These are phyloP conservation scores for Andrena hattorfiana DNA, from an alignment of 2,888 invertebrate species.

Conservation along the genomic window DNA sequence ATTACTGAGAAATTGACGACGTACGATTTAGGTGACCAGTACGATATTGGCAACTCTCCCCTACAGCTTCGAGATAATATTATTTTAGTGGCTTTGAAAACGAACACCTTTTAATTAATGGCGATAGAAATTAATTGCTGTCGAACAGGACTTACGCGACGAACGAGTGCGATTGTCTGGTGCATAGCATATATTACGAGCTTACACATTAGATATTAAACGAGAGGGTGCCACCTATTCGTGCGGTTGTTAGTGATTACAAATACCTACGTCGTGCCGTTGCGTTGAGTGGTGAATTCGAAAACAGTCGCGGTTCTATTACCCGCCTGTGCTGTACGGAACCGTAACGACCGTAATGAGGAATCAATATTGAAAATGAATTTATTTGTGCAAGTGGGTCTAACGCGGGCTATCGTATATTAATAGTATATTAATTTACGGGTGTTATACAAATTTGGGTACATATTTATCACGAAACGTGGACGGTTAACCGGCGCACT, in stretches of 20 bases:
- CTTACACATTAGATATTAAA: conserved; percentile 37
- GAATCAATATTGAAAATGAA: conserved; percentile 62
- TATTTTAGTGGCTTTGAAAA: not conserved
- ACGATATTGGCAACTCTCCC: no score
- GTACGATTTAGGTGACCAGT: no score
- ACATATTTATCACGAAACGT: no score
- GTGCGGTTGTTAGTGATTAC: conserved; percentile 47
- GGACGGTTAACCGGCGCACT: no score
- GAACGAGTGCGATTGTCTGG: not conserved
- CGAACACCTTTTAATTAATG: conserved; percentile 12
- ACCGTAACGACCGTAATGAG: conserved; percentile 52
- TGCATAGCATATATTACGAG: conserved; percentile 4
- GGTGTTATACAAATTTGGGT: conserved; percentile 9
- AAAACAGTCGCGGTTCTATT: conserved; percentile 55
- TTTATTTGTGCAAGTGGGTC: conserved; percentile 49
- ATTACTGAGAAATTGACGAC: no score
- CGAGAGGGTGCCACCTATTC: conserved; percentile 1
- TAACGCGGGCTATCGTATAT: not conserved
- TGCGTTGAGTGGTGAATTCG: conserved; percentile 39
- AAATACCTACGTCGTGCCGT: conserved; percentile 23
- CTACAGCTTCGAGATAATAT: not conserved
- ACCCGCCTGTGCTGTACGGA: conserved; percentile 37
- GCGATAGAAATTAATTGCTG: not conserved
- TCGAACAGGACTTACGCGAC: not conserved
- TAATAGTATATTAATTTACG: conserved; percentile 1